Conservation (phyloP, 1,140 invertebrate species). For the Polypedilum vanderplanki region DNA sequence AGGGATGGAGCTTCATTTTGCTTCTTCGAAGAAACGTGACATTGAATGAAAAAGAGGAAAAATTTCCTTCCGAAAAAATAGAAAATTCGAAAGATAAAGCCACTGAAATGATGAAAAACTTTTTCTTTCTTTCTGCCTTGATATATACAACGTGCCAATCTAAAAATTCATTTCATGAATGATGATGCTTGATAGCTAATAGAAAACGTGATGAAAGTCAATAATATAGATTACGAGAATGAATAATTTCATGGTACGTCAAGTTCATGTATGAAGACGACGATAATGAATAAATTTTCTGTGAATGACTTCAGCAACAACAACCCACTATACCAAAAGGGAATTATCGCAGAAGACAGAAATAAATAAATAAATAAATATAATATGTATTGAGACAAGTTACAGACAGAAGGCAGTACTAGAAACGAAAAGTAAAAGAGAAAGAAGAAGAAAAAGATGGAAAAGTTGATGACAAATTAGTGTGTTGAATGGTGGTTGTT, state of each 20-base stretch:
- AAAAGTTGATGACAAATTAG: conserved; percentile 13
- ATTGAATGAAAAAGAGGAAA: background rate
- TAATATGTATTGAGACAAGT: background rate
- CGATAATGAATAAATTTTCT: background rate
- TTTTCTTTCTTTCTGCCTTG: background rate
- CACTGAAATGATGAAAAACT: conserved; percentile 15
- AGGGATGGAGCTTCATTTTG: background rate
- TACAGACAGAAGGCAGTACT: conserved; percentile 16
- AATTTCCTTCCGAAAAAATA: background rate
- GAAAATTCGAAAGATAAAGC: background rate
- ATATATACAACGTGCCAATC: background rate
- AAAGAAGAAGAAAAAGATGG: background rate
- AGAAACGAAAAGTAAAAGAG: background rate
- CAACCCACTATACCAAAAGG: background rate
- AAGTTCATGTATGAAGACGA: background rate
- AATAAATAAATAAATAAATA: background rate
- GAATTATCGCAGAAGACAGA: background rate
- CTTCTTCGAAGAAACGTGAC: background rate
- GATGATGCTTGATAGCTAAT: conserved; percentile 25
- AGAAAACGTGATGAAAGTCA: conserved; percentile 26
- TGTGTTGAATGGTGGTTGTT: conserved; percentile 3
- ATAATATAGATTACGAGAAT: background rate
- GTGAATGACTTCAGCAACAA: background rate
- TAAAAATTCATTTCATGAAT: conserved; percentile 12
- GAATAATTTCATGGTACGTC: conserved; percentile 21